phyloP scores from a whole-genome alignment of 2,797 vertebrate species.

The Cephalopachus bancanus region DNA sequence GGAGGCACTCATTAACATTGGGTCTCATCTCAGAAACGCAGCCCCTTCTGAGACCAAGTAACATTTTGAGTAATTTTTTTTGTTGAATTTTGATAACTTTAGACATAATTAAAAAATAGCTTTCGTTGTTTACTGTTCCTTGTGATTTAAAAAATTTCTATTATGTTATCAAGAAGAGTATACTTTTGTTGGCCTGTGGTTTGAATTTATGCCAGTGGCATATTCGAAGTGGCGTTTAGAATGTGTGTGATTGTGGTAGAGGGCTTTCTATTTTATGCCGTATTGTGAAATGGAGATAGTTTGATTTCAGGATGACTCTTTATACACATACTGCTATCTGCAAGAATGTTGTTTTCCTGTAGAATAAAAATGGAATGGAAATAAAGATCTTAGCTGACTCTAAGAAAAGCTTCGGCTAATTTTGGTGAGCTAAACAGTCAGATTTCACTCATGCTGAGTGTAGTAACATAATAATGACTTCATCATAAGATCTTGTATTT shows the following conservation, averaged over 20 bases:
- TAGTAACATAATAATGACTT: neutral
- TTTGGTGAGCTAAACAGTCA: neutral
- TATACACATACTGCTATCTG: neutral
- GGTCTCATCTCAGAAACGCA: neutral
- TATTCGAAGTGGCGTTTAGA: slow-evolving; percentile 44
- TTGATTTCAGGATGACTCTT: neutral
- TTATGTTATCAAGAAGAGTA: neutral
- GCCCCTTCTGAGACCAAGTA: neutral
- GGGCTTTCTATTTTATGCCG: slow-evolving; percentile 47
- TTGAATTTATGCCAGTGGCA: neutral
- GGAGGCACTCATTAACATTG: neutral
- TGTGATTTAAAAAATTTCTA: slow-evolving; percentile 10
- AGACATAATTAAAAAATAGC: slow-evolving; percentile 14
- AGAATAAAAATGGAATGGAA: slow-evolving; percentile 29
- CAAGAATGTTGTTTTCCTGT: slow-evolving; percentile 47
- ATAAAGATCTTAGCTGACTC: neutral
- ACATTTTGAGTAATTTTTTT: slow-evolving; percentile 41
- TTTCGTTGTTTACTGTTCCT: slow-evolving; percentile 4
- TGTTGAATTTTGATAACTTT: slow-evolving; percentile 36
- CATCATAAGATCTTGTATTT: neutral
- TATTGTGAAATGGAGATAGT: slow-evolving; percentile 45
- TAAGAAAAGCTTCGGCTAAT: neutral
- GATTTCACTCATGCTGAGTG: neutral
- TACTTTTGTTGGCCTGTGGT: neutral
- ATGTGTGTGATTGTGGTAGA: neutral